These are phyloP conservation scores for Caenorhabditis auriculariae DNA, from an alignment of 2,888 invertebrate species.

Conservation along the genomic window DNA sequence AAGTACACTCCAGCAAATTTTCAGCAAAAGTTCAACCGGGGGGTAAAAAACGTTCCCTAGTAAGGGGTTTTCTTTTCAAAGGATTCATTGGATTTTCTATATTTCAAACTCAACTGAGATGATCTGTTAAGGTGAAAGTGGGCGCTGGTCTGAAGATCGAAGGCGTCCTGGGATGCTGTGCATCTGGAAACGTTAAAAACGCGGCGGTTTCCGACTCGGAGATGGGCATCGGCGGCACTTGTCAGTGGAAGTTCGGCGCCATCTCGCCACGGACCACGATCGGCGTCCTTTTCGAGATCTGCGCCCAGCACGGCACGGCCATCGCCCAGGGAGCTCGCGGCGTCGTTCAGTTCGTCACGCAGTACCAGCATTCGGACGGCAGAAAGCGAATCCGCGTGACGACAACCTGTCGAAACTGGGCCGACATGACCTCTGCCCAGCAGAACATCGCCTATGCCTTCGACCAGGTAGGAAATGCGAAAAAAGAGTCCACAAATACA, in stretches of 20 bases:
- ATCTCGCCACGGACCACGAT: conserved; percentile 88
- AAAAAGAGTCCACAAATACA: no score
- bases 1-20: no score
- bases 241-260: conserved; percentile 94
- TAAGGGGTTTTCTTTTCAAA: no score
- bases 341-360: conserved; percentile 94
- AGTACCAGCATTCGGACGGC: conserved; percentile 93
- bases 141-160: conserved; percentile 57
- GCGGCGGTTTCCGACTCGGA: conserved; percentile 92
- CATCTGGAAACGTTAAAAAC: conserved; percentile 84
- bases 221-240: conserved; percentile 94
- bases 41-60: no score
- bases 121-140: conserved; percentile 45
- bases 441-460: conserved; percentile 68
- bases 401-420: conserved; percentile 95
- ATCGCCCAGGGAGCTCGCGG: conserved; percentile 81
- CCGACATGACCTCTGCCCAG: conserved; percentile 77
- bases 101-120: not conserved
- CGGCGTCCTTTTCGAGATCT: conserved; percentile 93
- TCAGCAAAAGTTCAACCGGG: no score
- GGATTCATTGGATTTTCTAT: no score
- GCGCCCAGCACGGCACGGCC: conserved; percentile 86
- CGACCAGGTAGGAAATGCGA: conserved; percentile 66
- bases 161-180: conserved; percentile 88
- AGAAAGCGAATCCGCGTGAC: conserved; percentile 86